Base-by-base conservation (phyloP, 2,888 invertebrate species). In the Unio delphinus region DNA sequence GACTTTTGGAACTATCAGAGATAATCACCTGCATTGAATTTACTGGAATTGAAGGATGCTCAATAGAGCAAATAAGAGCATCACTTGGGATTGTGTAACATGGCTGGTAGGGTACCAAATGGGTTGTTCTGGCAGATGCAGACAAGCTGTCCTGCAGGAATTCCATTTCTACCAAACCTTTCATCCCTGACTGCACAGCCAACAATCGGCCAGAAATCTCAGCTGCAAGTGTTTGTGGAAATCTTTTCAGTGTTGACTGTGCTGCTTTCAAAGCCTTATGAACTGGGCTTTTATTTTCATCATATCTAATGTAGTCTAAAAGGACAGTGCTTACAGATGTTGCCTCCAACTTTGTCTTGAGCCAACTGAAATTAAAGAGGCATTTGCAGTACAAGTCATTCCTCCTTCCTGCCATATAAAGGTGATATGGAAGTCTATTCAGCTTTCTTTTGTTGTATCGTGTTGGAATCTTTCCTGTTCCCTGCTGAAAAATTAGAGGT, bases 311-410 rank as follows among this genome's bases (percentile, higher is more conserved):
- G 85, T 97, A 98, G 90, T 98, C 98, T 7, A 96, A 95, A 4
- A 98, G 91, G 2, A 98, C 94, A 0, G 97, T 95, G 90, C 98
- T 98, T 15, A 99, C 92, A 0, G 98, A 97, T 84, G 97, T 97
- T 83, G 97, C 96, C 78, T 95, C 95, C 1, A 98, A 92, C 87
- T 98, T 99, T 0, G 97, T 96, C 87, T 97, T 96, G 0, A 99
- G 92, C 97, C 98, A 99, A 85, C 96, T 95, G 89, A 97, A 98
- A 90, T 97, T 98, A 90, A 98, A 98, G 0, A 99, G 92, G 0
- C 98, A 98, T 85, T 96, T 93, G 55, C 94, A 94, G 87, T 96
- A 96, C 17, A 99, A 91, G 90, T 98, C 98, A 68, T 94, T 94
- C 87, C 96, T 95, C 65, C 86, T 75, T 20, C 75, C 68, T 30